Evolutionary conservation across 2,888 invertebrate genomes (phyloP).

Genomic region (Chloroclystis v-ata): DNA sequence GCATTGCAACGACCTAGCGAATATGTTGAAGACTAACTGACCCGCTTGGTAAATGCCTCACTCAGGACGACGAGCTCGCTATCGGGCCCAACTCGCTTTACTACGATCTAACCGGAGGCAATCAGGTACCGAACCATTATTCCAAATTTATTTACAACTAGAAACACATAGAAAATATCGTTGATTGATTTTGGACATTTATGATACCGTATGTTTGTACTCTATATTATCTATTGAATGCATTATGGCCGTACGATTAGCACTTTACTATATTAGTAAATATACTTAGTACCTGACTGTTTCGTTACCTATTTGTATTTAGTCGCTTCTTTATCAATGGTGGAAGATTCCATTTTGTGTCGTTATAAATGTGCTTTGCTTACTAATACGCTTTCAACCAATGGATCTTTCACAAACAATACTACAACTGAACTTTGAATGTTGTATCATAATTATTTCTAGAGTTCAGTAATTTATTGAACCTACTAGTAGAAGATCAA

Average conservation of each 20-base stretch:
- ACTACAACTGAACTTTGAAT: constrained; percentile 14
- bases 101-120: constrained; percentile 77
- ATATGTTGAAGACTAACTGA: constrained; percentile 71
- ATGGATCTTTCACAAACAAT: constrained; percentile 30
- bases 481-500: constrained; percentile 16
- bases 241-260: constrained; percentile 27
- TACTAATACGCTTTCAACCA: constrained; percentile 25
- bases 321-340: constrained; percentile 16
- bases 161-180: constrained; percentile 27
- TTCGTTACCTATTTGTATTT: constrained; percentile 21
- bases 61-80: constrained; percentile 76
- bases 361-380: constrained; percentile 26
- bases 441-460: constrained; percentile 10
- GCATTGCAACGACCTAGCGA: constrained; percentile 61
- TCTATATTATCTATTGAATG: constrained; percentile 35
- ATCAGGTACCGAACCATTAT: constrained; percentile 65
- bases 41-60: constrained; percentile 74
- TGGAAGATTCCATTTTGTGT: constrained; percentile 30
- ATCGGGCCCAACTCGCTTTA: constrained; percentile 76
- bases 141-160: constrained; percentile 34
- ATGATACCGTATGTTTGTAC: constrained; percentile 18
- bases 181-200: constrained; percentile 24
- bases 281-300: constrained; percentile 32
- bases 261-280: constrained; percentile 4
- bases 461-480: constrained; percentile 2